Evolutionary conservation across 1,140 invertebrate genomes (phyloP).

Genomic region (Condylostylus longicornis): DNA sequence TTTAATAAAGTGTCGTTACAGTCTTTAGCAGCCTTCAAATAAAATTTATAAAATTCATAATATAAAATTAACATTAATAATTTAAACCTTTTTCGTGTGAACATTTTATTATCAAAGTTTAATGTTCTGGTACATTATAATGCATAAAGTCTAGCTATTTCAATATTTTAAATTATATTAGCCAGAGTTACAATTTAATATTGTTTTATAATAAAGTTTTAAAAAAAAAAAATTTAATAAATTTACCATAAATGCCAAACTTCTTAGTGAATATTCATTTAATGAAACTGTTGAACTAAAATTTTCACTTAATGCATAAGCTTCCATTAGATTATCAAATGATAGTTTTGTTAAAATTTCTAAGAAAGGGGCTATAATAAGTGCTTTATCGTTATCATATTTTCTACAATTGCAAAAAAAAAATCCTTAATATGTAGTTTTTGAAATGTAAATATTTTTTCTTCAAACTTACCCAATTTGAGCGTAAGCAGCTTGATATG

Average conservation of each 20-base stretch:
- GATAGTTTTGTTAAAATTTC: conserved; percentile 26
- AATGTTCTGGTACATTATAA: too few relatives aligned
- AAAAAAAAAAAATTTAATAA: not conserved
- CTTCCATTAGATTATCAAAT: conserved; percentile 23
- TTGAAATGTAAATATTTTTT: not conserved
- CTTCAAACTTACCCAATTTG: conserved; percentile 18
- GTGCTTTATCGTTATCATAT: conserved; percentile 15
- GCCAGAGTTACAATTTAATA: too few relatives aligned
- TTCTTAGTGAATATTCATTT: conserved; percentile 15
- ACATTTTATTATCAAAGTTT: too few relatives aligned
- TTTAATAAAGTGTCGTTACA: conserved; percentile 20
- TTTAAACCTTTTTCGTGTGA: too few relatives aligned
- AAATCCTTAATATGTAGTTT: not conserved
- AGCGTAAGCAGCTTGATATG: conserved; percentile 18
- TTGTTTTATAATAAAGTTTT: too few relatives aligned
- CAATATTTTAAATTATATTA: too few relatives aligned
- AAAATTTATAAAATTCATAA: not conserved
- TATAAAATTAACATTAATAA: too few relatives aligned
- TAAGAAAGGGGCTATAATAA: conserved; percentile 21
- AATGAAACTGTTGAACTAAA: conserved; percentile 13
- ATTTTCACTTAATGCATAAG: conserved; percentile 10
- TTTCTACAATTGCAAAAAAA: conserved; percentile 10
- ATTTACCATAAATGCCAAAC: conserved; percentile 17
- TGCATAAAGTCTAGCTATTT: too few relatives aligned
- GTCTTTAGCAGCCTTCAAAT: conserved; percentile 11